A percentile compares a stretch with the other conserved stretches of the same genome.
Conservation (phyloP, 2,888 invertebrate species). For the Latheticus oryzae region DNA sequence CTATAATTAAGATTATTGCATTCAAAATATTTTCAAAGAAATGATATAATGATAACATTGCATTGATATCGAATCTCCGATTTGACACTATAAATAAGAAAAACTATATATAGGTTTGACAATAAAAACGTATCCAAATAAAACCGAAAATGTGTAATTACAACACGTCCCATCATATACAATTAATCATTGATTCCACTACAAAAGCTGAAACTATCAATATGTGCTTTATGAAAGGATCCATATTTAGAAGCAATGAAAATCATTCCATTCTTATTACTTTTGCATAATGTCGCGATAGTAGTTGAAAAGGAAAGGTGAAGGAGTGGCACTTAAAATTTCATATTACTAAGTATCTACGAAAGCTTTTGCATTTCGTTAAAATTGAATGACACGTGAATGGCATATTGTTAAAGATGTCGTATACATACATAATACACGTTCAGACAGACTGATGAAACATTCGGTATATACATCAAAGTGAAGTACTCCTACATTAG, state of each 20-base stretch:
- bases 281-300: slow-evolving; percentile 21
- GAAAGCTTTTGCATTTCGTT: slow-evolving; percentile 14
- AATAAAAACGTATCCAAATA: too few relatives aligned
- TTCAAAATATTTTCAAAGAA: too few relatives aligned
- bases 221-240: slow-evolving; percentile 6
- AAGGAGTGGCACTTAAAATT: slow-evolving; percentile 22
- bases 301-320: slow-evolving; percentile 13
- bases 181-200: slow-evolving; percentile 19
- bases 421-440: slow-evolving; percentile 1
- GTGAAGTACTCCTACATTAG: too few relatives aligned
- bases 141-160: too few relatives aligned
- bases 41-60: too few relatives aligned
- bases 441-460: too few relatives aligned
- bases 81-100: too few relatives aligned
- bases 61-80: too few relatives aligned
- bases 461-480: too few relatives aligned
- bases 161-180: too few relatives aligned
- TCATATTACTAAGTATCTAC: slow-evolving; percentile 16
- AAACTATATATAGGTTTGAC: too few relatives aligned
- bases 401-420: slow-evolving; percentile 12
- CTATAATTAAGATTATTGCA: too few relatives aligned
- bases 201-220: slow-evolving; percentile 27
- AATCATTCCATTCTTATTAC: slow-evolving; percentile 19
- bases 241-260: slow-evolving; percentile 18
- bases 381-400: slow-evolving; percentile 29